Percentiles rank a stretch among this genome's conserved stretches.
Evolutionary conservation across 2,113 vertebrate species (phyloP).

Genomic region (Chelonoidis abingdonii): DNA sequence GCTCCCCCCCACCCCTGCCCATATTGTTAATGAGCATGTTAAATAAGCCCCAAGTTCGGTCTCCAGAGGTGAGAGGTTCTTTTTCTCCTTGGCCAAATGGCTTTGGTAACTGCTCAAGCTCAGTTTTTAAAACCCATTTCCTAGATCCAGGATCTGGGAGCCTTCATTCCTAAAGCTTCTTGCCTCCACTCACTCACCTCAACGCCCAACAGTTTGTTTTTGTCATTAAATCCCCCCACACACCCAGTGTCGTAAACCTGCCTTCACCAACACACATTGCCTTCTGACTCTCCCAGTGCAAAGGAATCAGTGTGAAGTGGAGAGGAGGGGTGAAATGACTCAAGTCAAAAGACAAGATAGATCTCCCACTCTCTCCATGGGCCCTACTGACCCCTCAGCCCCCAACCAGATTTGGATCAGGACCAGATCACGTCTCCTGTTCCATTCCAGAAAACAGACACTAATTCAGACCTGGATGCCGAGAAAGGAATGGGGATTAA

Average conservation of each 20-base stretch:
- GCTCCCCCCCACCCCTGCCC: neutral
- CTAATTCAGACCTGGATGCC: neutral
- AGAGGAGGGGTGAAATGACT: accelerated
- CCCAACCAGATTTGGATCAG: neutral
- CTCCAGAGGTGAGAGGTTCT: neutral
- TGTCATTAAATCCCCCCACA: neutral
- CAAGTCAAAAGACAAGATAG: neutral
- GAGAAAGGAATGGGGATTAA: neutral
- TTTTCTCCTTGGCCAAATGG: neutral
- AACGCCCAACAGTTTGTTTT: neutral
- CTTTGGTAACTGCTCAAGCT: neutral
- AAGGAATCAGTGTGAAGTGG: accelerated
- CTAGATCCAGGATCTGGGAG: neutral
- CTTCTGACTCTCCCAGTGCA: neutral
- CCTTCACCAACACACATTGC: neutral
- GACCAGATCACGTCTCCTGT: neutral
- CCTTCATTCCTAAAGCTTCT: neutral
- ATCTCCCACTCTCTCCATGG: neutral
- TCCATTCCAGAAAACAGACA: neutral
- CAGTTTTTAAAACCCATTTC: neutral
- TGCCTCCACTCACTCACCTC: neutral
- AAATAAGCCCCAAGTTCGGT: neutral
- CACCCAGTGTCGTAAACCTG: neutral
- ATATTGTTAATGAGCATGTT: neutral
- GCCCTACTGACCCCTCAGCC: neutral